phyloP scores from a whole-genome alignment of 2,888 invertebrate species.

The Drosophila rellima region DNA sequence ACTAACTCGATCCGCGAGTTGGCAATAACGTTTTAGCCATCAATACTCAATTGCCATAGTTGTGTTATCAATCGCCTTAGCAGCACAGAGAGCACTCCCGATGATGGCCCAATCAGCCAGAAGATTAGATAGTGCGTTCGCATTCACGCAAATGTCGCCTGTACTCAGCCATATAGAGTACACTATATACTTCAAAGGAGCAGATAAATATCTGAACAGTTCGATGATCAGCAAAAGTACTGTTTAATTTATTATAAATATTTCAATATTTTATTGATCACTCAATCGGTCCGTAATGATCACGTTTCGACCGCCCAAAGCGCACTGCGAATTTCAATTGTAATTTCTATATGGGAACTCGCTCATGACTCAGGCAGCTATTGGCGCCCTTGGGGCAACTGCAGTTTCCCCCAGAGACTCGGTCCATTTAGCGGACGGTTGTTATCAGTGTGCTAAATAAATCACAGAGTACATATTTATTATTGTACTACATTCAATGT shows the following conservation, averaged over 20 bases:
- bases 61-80: constrained; percentile 48
- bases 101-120: constrained; percentile 61
- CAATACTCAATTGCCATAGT: constrained; percentile 65
- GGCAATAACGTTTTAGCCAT: constrained; percentile 72
- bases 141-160: constrained; percentile 27
- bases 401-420: constrained; percentile 6
- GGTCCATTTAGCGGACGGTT: constrained; percentile 45
- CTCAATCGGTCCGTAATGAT: constrained; percentile 6
- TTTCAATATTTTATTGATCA: constrained; percentile 1
- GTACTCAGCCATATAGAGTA: not conserved
- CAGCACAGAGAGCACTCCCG: constrained; percentile 50
- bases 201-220: not conserved
- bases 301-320: constrained; percentile 10
- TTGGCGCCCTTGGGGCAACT: constrained; percentile 3
- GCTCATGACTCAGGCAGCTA: constrained; percentile 3
- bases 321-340: constrained; percentile 3
- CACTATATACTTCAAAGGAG: not conserved
- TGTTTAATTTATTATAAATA: not conserved
- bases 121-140: constrained; percentile 66
- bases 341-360: not conserved
- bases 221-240: not conserved
- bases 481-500: constrained; percentile 34
- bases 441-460: constrained; percentile 64
- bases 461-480: constrained; percentile 43
- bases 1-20: constrained; percentile 64